Evolutionary conservation across 2,888 invertebrate species (phyloP).

Genomic region (Machimus rusticus): DNA sequence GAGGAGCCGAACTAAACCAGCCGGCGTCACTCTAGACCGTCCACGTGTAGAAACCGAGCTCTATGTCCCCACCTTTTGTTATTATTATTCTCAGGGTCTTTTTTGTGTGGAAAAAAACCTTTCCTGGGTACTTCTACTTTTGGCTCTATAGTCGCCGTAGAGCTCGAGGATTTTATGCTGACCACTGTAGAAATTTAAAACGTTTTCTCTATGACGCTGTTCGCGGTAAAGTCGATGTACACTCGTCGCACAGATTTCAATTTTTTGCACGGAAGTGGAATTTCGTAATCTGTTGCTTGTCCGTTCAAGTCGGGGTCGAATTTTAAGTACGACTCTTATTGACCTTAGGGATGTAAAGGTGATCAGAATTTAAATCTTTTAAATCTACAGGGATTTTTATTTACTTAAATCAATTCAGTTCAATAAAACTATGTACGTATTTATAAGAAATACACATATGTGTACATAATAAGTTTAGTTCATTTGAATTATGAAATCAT

Average conservation of each 20-base stretch:
- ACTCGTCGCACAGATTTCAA: background rate
- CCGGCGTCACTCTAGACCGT: background rate
- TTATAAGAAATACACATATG: background rate
- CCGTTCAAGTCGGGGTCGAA: background rate
- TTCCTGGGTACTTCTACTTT: background rate
- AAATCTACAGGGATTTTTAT: background rate
- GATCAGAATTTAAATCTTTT: background rate
- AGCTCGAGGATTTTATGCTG: constrained; percentile 33
- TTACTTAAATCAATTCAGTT: background rate
- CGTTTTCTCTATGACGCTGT: constrained; percentile 25
- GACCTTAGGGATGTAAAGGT: background rate
- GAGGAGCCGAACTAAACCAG: background rate
- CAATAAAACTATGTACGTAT: no score
- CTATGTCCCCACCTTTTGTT: background rate
- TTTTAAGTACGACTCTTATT: background rate
- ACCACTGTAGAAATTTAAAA: constrained; percentile 37
- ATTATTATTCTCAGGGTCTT: background rate
- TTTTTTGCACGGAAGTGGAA: constrained; percentile 1
- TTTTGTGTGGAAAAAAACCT: background rate
- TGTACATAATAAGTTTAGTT: no score
- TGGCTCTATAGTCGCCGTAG: background rate
- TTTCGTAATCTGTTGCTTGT: constrained; percentile 30
- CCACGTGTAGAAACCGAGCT: constrained; percentile 1
- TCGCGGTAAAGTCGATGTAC: constrained; percentile 7
- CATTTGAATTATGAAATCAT: no score